A percentile compares a stretch with the other conserved stretches of the same genome.
These are phyloP conservation scores for Eudorcas thomsonii DNA, from an alignment of 2,113 vertebrate genomes.

Conservation along the genomic window DNA sequence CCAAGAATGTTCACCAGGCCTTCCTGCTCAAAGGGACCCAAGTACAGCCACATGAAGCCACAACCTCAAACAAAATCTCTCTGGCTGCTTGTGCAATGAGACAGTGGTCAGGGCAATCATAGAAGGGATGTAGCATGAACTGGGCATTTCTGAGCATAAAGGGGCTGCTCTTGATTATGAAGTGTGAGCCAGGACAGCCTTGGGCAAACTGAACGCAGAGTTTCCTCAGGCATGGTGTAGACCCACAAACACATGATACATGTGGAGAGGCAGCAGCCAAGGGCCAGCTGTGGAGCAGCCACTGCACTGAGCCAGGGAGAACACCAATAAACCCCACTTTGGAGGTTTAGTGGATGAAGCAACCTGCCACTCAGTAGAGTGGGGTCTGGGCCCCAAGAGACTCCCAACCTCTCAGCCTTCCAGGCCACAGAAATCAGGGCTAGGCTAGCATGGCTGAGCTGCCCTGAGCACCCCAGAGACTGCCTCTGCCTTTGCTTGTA, in stretches of 20 bases:
- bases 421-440: background rate
- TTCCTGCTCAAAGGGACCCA: background rate
- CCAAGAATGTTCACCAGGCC: background rate
- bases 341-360: background rate
- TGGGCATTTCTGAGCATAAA: background rate
- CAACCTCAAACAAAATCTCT: background rate
- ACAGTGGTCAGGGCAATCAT: accelerated
- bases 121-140: accelerated
- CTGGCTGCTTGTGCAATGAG: background rate
- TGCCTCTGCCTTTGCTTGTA: background rate
- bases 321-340: background rate
- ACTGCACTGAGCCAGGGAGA: background rate
- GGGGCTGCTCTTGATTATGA: background rate
- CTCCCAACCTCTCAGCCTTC: background rate
- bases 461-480: background rate
- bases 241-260: no score
- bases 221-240: background rate
- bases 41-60: background rate
- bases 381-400: no score
- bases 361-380: background rate
- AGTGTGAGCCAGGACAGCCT: background rate
- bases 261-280: background rate
- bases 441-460: background rate
- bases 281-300: no score
- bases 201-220: accelerated